A percentile compares a stretch with the other conserved stretches of the same genome.
phyloP scores from a whole-genome alignment of 2,888 invertebrate genomes.

The Alloplasta piceator region DNA sequence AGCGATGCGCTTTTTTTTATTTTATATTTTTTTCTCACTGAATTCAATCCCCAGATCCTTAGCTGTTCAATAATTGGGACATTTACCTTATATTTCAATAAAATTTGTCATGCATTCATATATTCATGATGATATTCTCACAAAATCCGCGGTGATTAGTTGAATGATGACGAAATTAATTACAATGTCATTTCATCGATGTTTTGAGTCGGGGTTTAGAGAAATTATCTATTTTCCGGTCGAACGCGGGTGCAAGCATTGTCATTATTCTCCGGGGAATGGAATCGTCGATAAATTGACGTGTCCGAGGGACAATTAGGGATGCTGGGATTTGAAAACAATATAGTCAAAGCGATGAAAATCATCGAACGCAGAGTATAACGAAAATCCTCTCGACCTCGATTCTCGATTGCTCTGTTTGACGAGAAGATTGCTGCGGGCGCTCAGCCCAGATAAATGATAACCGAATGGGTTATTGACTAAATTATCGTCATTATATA shows the following conservation, averaged over 20 bases:
- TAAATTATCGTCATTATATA: too few species aligned
- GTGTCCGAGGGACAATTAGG: conserved; percentile 28
- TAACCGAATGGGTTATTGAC: too few species aligned
- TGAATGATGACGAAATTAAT: conserved; percentile 29
- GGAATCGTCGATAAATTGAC: conserved; percentile 38
- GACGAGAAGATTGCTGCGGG: background rate
- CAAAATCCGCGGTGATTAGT: conserved; percentile 32
- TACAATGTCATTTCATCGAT: conserved; percentile 14
- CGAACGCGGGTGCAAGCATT: background rate
- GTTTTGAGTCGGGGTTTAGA: conserved; percentile 9
- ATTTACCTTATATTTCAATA: background rate
- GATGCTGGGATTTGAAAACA: conserved; percentile 16
- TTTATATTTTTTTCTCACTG: too few species aligned
- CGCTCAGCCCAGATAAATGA: background rate
- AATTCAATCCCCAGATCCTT: too few species aligned
- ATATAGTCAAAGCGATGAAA: conserved; percentile 32
- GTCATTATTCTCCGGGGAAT: conserved; percentile 12
- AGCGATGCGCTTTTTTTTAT: too few species aligned
- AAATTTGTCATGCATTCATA: background rate
- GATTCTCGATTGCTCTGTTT: conserved; percentile 16
- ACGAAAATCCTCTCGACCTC: conserved; percentile 15
- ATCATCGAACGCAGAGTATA: conserved; percentile 24
- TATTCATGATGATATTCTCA: background rate
- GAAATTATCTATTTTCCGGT: conserved; percentile 31
- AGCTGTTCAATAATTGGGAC: too few species aligned